phyloP scores from a whole-genome alignment of 1,140 invertebrate species.

The Euglossa dilemma region DNA sequence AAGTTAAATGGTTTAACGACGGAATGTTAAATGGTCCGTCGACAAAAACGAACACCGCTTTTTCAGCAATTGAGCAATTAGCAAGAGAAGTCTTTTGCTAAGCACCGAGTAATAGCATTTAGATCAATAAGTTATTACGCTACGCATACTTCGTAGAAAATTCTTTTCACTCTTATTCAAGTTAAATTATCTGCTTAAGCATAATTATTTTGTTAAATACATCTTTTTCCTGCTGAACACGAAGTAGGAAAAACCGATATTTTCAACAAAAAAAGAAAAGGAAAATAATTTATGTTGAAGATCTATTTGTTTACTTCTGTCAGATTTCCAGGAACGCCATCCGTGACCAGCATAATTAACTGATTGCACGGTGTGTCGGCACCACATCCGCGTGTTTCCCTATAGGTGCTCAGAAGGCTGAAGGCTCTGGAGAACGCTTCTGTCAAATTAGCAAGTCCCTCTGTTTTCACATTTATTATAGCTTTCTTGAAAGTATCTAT shows the following conservation, averaged over 20 bases:
- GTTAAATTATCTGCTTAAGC: not conserved
- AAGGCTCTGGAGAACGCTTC: conserved; percentile 94
- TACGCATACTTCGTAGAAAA: not conserved
- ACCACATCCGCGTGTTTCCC: conserved; percentile 83
- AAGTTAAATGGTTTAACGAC: not conserved
- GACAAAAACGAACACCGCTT: not conserved
- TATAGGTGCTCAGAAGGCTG: conserved; percentile 88
- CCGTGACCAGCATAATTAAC: conserved; percentile 99
- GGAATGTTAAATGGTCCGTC: not conserved
- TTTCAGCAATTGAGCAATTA: not conserved
- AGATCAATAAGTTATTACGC: not conserved
- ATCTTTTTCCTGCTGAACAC: not conserved
- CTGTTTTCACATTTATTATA: conserved; percentile 87
- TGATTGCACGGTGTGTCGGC: conserved; percentile 92
- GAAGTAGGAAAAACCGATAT: not conserved
- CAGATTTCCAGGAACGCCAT: conserved; percentile 95
- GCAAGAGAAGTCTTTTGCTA: not conserved
- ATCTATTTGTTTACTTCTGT: conserved; percentile 83
- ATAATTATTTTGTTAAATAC: not conserved
- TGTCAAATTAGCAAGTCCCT: conserved; percentile 93
- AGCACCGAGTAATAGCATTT: not conserved
- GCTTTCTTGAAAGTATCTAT: conserved; percentile 89
- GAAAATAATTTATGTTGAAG: not conserved
- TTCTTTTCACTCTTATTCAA: not conserved
- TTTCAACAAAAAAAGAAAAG: not conserved